A percentile compares a stretch with the other conserved stretches of the same genome.
Conservation (phyloP, 2,888 invertebrate species). For the Cryptus viduatorius region DNA sequence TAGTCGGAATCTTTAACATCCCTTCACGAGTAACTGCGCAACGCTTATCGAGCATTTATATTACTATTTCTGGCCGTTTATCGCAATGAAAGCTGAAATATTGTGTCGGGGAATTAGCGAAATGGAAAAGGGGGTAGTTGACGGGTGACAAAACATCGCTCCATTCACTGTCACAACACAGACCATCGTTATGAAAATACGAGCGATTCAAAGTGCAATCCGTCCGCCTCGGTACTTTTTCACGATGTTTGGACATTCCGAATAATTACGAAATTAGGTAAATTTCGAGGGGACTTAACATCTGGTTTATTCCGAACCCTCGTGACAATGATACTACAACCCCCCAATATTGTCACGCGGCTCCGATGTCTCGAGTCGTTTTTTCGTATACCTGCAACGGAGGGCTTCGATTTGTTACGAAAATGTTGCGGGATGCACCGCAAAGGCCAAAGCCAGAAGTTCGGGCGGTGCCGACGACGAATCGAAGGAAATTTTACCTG, state of each 20-base stretch:
- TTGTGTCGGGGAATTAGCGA: not conserved
- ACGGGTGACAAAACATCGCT: no score
- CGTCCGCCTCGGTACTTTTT: no score
- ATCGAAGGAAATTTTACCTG: conserved; percentile 50
- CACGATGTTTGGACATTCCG: no score
- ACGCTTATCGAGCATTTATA: not conserved
- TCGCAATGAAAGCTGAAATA: conserved; percentile 4
- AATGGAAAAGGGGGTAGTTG: no score
- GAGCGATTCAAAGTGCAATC: no score
- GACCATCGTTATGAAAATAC: no score
- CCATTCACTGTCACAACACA: no score
- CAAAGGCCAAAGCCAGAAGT: conserved; percentile 23
- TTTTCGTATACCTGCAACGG: conserved; percentile 6
- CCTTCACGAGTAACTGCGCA: not conserved
- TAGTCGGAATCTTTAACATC: conserved; percentile 16
- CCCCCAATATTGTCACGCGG: not conserved
- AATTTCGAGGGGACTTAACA: not conserved
- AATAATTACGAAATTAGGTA: not conserved
- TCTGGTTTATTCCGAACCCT: not conserved
- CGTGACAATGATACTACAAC: conserved; percentile 18
- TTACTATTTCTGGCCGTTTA: not conserved
- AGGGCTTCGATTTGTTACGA: conserved; percentile 15
- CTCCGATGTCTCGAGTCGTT: conserved; percentile 15
- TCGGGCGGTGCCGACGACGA: conserved; percentile 14
- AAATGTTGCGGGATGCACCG: conserved; percentile 25